Evolutionary conservation across 1,140 invertebrate genomes (phyloP).

Genomic region (Rhopalosiphum maidis): DNA sequence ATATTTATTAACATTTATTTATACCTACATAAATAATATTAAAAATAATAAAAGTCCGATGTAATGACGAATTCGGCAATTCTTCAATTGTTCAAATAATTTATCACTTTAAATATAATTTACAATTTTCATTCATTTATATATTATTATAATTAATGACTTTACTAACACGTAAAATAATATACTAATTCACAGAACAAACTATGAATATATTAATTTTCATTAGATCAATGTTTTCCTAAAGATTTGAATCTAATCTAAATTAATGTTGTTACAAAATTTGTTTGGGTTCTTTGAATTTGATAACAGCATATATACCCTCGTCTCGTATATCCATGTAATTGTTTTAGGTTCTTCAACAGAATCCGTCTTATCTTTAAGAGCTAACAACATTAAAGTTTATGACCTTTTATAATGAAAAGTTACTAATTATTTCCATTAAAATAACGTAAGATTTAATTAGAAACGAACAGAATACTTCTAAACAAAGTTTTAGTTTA

Average conservation of each 20-base stretch:
- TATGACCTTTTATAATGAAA: constrained; percentile 39
- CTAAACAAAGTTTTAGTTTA: constrained; percentile 13
- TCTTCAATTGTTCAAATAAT: background rate
- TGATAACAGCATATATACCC: constrained; percentile 37
- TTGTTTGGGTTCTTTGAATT: constrained; percentile 40
- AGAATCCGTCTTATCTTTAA: constrained; percentile 34
- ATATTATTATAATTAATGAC: background rate
- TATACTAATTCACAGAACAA: background rate
- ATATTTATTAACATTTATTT: no score
- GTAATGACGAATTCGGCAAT: background rate
- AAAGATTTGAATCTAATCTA: constrained; percentile 35
- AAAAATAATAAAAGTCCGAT: background rate
- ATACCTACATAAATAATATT: background rate
- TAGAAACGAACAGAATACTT: constrained; percentile 24
- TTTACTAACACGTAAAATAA: background rate
- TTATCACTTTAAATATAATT: background rate
- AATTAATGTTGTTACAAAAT: constrained; percentile 44
- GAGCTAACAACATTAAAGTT: constrained; percentile 26
- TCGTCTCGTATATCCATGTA: constrained; percentile 25
- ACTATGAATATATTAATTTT: background rate
- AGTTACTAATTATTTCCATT: constrained; percentile 43
- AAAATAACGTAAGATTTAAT: constrained; percentile 43
- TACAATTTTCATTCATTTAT: background rate
- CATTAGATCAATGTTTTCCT: constrained; percentile 23
- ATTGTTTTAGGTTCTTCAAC: constrained; percentile 41